Percentiles rank a stretch among this genome's conserved stretches.
Conservation (phyloP, 1,140 invertebrate genomes). For the Atta colombica region DNA sequence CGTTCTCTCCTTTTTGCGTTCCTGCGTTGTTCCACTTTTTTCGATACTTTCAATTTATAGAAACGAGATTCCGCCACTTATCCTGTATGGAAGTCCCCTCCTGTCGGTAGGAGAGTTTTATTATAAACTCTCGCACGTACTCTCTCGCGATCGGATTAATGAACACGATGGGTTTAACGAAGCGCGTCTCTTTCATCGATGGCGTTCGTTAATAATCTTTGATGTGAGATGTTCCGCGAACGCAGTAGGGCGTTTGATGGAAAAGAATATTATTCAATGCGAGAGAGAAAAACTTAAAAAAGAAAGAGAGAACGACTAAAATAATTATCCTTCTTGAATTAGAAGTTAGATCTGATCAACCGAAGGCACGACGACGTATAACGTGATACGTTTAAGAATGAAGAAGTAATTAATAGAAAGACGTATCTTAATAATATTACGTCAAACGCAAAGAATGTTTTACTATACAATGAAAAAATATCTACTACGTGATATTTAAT, state of each 20-base stretch:
- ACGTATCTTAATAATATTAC: background rate
- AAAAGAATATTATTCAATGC: slow-evolving; percentile 4
- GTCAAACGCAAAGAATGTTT: background rate
- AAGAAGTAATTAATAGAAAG: background rate
- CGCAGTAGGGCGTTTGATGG: slow-evolving; percentile 31
- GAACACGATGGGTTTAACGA: slow-evolving; percentile 60
- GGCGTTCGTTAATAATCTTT: slow-evolving; percentile 61
- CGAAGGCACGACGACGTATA: background rate
- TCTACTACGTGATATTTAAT: background rate
- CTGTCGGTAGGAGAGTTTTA: slow-evolving; percentile 36
- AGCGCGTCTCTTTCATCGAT: slow-evolving; percentile 54
- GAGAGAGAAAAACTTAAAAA: background rate
- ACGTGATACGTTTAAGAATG: slow-evolving; percentile 11
- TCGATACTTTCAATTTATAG: slow-evolving; percentile 63
- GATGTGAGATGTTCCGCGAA: slow-evolving; percentile 46
- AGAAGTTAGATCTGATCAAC: slow-evolving; percentile 10
- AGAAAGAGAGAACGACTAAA: background rate
- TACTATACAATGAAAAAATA: background rate
- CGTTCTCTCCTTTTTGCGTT: slow-evolving; percentile 53
- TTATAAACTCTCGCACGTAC: slow-evolving; percentile 47
- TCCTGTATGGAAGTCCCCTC: slow-evolving; percentile 22
- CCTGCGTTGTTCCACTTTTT: slow-evolving; percentile 61
- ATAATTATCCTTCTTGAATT: slow-evolving; percentile 27
- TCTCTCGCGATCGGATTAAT: slow-evolving; percentile 52
- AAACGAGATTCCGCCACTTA: slow-evolving; percentile 66